These are phyloP conservation scores for Aegotheles bennettii DNA, from an alignment of 2,113 vertebrate species.

Conservation along the genomic window DNA sequence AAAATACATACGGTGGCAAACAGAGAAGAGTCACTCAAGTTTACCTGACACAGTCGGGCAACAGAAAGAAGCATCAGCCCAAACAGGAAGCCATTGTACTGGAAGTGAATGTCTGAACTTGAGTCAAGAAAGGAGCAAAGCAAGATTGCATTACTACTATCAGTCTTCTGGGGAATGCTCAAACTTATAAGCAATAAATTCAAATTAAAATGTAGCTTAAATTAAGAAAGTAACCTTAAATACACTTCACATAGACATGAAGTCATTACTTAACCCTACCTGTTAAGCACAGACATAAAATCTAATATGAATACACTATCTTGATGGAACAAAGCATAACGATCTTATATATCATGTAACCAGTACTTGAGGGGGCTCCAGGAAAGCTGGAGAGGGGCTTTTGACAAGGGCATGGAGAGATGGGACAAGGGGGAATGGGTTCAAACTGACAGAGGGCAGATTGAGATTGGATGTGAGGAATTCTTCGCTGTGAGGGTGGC, in stretches of 20 bases:
- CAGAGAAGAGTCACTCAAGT: neutral
- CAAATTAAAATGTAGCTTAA: neutral
- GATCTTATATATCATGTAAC: neutral
- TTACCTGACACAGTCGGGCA: conserved; percentile 91
- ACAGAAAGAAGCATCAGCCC: conserved; percentile 92
- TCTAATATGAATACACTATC: neutral
- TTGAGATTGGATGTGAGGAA: too few relatives aligned
- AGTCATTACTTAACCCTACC: neutral
- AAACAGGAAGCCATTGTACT: conserved; percentile 95
- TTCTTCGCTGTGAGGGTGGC: too few relatives aligned
- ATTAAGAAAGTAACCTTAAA: neutral
- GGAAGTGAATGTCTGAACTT: conserved; percentile 91
- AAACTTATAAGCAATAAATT: neutral
- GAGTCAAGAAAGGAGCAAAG: conserved; percentile 56
- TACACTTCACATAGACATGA: neutral
- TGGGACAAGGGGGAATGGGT: too few relatives aligned
- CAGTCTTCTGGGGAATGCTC: neutral
- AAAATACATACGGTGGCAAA: neutral
- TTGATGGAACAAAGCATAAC: neutral
- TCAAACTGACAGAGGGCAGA: too few relatives aligned
- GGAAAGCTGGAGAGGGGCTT: too few relatives aligned
- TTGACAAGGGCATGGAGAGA: too few relatives aligned
- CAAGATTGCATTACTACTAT: neutral
- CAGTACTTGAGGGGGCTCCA: too few relatives aligned
- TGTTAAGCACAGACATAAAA: neutral